Base-by-base conservation (phyloP, 2,888 invertebrate genomes). In the Dinocampus coccinellae region DNA sequence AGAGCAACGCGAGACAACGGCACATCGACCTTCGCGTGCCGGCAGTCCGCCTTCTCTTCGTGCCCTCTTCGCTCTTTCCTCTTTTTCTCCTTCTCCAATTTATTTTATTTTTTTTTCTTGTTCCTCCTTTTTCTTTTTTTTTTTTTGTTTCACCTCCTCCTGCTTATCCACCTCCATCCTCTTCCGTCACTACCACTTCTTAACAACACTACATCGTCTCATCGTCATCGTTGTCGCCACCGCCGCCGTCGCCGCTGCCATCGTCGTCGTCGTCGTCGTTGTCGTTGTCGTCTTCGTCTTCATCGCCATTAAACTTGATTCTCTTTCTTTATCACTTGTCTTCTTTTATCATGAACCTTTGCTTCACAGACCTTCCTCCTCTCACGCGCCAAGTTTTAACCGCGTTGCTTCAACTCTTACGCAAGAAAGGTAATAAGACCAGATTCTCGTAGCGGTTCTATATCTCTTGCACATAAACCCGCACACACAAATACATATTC, bases 21-120 rank as follows among this genome's bases (percentile, higher is more conserved):
- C 82, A 81, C 80, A 79, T 79, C 83, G 82, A 81, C 82, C 83
- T 82, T 85, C 84, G 83, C 83, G 80, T 83, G 82, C 80, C 80
- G 78, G 82, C 80, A 79, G 80, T 83, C 76, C 77, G 75, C 78
- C 78, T 74, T 78, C 74, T 77, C 73, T 76, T 75, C 74, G 70
- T 75, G 68, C 78, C 70, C 53, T 60, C 63, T 61, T 22, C 70
- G 36, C 67, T 33, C 65, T 58, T 47, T 47, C 72, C 62, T 68
- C 67, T 71, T 72, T 70, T 68, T 75, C 65, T 67, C 61, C 39
- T 70, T 60, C 20, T 53, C 36, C 24, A 64, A 16, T 29, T 29
- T n/a, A n/a, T n/a, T n/a, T n/a, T n/a, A n/a, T n/a, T n/a, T n/a
- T 20, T 62, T 55, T 57, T 55, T 39, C 22, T 39, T 29, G 4